These are phyloP conservation scores for Oreochromis tanganicae DNA, from an alignment of 2,113 vertebrate species.

Conservation along the genomic window DNA sequence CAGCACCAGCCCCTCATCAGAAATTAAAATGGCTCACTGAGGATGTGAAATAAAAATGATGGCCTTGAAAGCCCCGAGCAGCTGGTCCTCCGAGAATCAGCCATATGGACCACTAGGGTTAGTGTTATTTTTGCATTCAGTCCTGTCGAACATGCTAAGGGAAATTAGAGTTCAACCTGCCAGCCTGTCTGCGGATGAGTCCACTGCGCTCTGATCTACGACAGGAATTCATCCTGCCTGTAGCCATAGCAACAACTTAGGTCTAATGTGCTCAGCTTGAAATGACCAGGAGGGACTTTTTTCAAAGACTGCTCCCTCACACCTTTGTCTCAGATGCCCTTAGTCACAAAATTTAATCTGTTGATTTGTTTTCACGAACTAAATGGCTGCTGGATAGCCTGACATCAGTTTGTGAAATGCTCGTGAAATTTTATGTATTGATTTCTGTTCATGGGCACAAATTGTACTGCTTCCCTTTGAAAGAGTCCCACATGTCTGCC, in stretches of 20 bases:
- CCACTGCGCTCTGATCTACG: background rate
- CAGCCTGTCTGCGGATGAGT: conserved; percentile 13
- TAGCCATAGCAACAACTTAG: conserved; percentile 70
- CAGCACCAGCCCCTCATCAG: conserved; percentile 17
- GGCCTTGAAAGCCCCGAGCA: conserved; percentile 44
- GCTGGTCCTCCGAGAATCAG: conserved; percentile 49
- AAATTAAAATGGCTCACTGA: conserved; percentile 48
- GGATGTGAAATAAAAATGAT: conserved; percentile 57
- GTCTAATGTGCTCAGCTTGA: conserved; percentile 34
- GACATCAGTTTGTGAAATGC: background rate
- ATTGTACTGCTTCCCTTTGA: background rate
- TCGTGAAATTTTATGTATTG: background rate
- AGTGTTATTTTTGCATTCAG: conserved; percentile 49
- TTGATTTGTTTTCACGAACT: background rate
- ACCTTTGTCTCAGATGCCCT: background rate
- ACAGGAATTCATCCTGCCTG: conserved; percentile 42
- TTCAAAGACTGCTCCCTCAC: conserved; percentile 17
- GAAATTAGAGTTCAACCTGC: conserved; percentile 52
- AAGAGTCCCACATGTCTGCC: background rate
- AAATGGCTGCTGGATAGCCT: background rate
- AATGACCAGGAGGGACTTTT: conserved; percentile 25
- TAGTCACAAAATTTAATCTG: background rate
- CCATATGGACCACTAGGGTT: conserved; percentile 51
- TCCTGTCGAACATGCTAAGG: conserved; percentile 35
- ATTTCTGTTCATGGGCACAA: background rate